Conservation (phyloP, 2,888 invertebrate genomes). For the Chymomyza fuscimana region DNA sequence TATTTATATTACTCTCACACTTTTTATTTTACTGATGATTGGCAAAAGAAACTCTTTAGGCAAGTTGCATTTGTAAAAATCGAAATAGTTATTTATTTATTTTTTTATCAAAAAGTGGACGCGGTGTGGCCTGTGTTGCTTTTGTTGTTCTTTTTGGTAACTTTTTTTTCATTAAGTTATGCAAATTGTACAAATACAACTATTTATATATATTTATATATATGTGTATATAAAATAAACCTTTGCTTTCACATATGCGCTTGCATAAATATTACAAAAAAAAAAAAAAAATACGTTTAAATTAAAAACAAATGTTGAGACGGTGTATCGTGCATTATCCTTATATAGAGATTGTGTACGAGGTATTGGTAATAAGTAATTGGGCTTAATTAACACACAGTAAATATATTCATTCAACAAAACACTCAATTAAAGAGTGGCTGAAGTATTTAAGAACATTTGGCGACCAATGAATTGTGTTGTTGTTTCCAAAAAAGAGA, state of each 20-base stretch:
- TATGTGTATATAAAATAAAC: slow-evolving; percentile 68
- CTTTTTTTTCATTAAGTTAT: slow-evolving; percentile 21
- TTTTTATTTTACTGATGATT: not conserved
- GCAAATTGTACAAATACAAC: slow-evolving; percentile 47
- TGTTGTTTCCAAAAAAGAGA: too few relatives aligned
- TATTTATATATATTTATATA: slow-evolving; percentile 27
- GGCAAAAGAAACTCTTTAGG: slow-evolving; percentile 20
- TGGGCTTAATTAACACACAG: not conserved
- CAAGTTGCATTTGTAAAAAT: slow-evolving; percentile 11
- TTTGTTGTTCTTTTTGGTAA: slow-evolving; percentile 22
- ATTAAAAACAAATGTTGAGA: slow-evolving; percentile 57
- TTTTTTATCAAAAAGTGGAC: slow-evolving; percentile 38
- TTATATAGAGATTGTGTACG: not conserved
- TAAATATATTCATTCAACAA: too few relatives aligned
- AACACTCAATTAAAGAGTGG: not conserved
- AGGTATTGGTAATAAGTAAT: not conserved
- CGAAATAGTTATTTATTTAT: not conserved
- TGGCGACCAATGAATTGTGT: too few relatives aligned
- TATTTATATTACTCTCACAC: slow-evolving; percentile 3
- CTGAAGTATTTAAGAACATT: too few relatives aligned
- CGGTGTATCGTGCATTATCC: not conserved
- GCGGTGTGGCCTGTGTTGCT: slow-evolving; percentile 35
- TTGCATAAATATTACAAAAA: slow-evolving; percentile 55
- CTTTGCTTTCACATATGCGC: slow-evolving; percentile 65
- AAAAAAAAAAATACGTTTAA: not conserved